Conservation (phyloP, 2,797 vertebrate species). For the Distichodus sexfasciatus region DNA sequence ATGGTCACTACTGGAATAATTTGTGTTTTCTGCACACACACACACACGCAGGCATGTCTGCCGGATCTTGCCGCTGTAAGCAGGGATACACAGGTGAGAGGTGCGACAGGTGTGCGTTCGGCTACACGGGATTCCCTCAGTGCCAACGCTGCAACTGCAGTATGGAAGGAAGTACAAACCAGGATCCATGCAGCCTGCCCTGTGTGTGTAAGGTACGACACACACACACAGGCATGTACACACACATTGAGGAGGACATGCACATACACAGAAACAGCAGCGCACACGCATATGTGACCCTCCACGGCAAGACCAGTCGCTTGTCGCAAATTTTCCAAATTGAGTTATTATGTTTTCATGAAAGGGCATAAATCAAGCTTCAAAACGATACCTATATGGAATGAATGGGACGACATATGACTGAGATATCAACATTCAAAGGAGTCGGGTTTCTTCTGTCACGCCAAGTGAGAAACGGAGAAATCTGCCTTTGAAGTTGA, state of each 20-base stretch:
- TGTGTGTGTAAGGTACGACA: constrained; percentile 89
- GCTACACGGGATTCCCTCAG: constrained; percentile 83
- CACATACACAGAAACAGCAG: constrained; percentile 11
- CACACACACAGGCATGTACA: constrained; percentile 8
- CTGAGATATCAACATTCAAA: too few species aligned
- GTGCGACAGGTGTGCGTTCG: constrained; percentile 85
- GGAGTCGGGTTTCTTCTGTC: too few species aligned
- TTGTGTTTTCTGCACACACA: constrained; percentile 30
- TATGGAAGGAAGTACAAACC: constrained; percentile 82
- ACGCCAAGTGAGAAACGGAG: too few species aligned
- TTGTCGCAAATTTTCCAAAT: too few species aligned
- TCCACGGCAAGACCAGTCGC: too few species aligned
- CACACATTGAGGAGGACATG: constrained; percentile 25
- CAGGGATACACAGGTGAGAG: constrained; percentile 82
- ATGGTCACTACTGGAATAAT: neutral
- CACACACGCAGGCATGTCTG: constrained; percentile 71
- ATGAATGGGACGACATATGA: too few species aligned
- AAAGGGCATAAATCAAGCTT: too few species aligned
- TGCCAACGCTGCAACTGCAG: constrained; percentile 89
- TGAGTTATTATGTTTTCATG: too few species aligned
- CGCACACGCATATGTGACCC: too few species aligned
- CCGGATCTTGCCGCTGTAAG: constrained; percentile 91
- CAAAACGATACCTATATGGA: too few species aligned
- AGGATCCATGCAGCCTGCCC: constrained; percentile 84
- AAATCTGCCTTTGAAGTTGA: too few species aligned